Evolutionary conservation across 2,797 vertebrate genomes (phyloP), one percentile per base, ranked within the genome.

Genomic region (Melopsittacus undulatus): DNA sequence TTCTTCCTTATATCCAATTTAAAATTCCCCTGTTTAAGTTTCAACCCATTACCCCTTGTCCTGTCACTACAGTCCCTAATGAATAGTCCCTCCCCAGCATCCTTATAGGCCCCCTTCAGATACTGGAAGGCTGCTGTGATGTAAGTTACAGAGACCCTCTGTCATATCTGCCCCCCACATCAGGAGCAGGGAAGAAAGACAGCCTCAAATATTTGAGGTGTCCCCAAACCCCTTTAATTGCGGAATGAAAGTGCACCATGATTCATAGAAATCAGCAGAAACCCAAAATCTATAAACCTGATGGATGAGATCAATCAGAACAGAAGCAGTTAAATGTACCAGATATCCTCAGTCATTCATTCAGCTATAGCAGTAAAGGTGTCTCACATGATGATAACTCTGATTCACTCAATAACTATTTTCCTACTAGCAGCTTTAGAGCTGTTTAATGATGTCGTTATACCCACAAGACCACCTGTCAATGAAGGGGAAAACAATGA

Each of bases 371-470:
- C 49, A 91, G 26, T 48, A 89, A 94, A 95, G 79, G 49, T 74
- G 56, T 51, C 51, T 78, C 56, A 46, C 49, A 81, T n/a, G n/a
- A 81, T 77, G n/a, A 64, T 73, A 34, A 74, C 82, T 90, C 67
- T 90, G 77, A 77, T 80, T 92, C 86, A 84, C 64, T 85, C 34
- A 0, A 74, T 89, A 90, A 82, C 83, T 90, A 77, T 92, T 94
- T 95, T 86, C 74, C 90, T 52, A 83, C 74, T 68, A 80, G 70
- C 21, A 77, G 59, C 78, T 94, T 92, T 95, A 90, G 72, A 92
- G 92, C 77, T 64, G 57, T 82, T 94, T 96, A 96, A 94, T 90
- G 83, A 96, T 95, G 88, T 90, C 24, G 7, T 94, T 94, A 94
- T 84, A 85, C 83, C 80, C 95, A 64, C 45, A 93, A 96, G 91